Base-by-base conservation (phyloP, 2,797 vertebrate species). In the Enteromius anoplus region DNA sequence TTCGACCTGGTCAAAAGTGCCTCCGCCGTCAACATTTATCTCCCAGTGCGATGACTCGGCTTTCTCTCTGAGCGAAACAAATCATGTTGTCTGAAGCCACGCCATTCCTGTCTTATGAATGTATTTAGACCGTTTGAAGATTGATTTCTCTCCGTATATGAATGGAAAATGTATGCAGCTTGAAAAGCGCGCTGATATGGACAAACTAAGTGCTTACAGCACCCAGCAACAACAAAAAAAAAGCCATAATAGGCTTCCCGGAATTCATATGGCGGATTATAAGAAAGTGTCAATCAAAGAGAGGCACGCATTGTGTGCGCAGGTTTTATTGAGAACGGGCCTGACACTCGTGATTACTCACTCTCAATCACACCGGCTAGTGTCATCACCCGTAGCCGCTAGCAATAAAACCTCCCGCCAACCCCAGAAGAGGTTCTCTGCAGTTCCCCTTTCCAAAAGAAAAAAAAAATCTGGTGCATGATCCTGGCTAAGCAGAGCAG, bases 311-410 rank as follows among this genome's bases (percentile, higher is more conserved):
- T 90, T 92, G 82, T 87, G 83, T 85, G 87, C 78, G 69, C 19
- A 5, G 84, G 85, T 85, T 92, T 92, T 91, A 88, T 86, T 85
- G 81, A 84, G 85, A 81, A 89, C 80, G 70, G 82, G 62, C 88
- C 84, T 84, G 88, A 90, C 91, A 91, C 84, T 86, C 83, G 82
- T 87, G 90, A 87, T 91, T 90, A 91, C 91, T 92, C 88, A 89
- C 84, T 87, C 73, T 88, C 86, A 88, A 86, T 92, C 84, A 87
- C 88, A 92, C 84, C 53, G 75, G 72, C 75, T 87, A 86, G 86
- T 83, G 85, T 78, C 87, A 90, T 90, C 83, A 81, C 78, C 87
- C 79, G 12, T 66, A 76, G 73, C 79, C 72, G 51, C 80, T 80
- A 73, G 80, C 82, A 89, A 84, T 83, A 87, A 87, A 89, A 71